These are phyloP conservation scores for Nibea albiflora DNA, from an alignment of 2,113 vertebrate species.

Conservation along the genomic window DNA sequence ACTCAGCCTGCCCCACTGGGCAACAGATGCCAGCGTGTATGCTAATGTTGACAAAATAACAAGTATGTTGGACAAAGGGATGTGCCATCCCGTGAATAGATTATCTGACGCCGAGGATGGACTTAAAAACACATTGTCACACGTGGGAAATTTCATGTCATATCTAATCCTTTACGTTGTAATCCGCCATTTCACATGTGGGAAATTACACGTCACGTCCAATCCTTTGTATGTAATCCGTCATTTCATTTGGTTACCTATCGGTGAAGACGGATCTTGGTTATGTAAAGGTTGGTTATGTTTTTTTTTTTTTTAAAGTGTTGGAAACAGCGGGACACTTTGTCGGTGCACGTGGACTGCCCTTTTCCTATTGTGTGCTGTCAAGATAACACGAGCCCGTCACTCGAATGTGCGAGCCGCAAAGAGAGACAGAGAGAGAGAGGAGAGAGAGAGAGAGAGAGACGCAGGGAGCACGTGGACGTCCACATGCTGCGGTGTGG, in stretches of 20 bases:
- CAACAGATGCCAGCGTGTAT: slow-evolving; percentile 78
- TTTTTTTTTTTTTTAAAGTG: not conserved
- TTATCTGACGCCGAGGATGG: not conserved
- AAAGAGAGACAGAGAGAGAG: not conserved
- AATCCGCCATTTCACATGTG: slow-evolving; percentile 10
- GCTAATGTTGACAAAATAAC: slow-evolving; percentile 65
- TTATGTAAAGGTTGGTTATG: slow-evolving; percentile 49
- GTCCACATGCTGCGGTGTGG: slow-evolving; percentile 59
- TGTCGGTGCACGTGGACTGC: slow-evolving; percentile 9
- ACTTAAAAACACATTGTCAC: slow-evolving; percentile 10
- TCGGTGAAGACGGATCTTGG: not conserved
- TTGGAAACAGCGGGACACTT: slow-evolving; percentile 44
- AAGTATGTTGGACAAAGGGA: slow-evolving; percentile 55
- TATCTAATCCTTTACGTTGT: slow-evolving; percentile 17
- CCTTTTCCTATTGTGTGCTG: slow-evolving; percentile 54
- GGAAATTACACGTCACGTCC: not conserved
- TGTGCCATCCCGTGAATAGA: slow-evolving; percentile 19
- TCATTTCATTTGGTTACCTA: slow-evolving; percentile 25
- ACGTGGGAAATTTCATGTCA: slow-evolving; percentile 4
- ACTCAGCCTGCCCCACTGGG: slow-evolving; percentile 78
- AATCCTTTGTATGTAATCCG: slow-evolving; percentile 26
- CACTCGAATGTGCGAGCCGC: slow-evolving; percentile 13
- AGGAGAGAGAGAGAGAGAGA: slow-evolving; percentile 5
- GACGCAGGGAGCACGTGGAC: slow-evolving; percentile 42
- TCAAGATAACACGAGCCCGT: slow-evolving; percentile 41